Evolutionary conservation across 53 echinoderm and acorn worm species (phyloP).

Genomic region (Echinometra lucunter): DNA sequence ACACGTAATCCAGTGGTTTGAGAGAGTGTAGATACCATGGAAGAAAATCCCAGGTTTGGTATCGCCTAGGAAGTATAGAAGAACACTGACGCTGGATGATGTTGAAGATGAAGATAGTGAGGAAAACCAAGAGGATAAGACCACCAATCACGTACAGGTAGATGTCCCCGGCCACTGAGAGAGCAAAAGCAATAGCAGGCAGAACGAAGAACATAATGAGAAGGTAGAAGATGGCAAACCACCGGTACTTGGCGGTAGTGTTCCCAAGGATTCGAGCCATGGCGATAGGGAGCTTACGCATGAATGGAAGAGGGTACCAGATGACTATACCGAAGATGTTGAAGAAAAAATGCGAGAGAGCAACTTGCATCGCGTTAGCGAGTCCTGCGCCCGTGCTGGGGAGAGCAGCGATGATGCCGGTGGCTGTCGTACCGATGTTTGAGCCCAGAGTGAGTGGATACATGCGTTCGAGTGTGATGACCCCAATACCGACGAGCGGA

Average conservation of each 20-base stretch:
- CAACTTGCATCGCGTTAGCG: slow-evolving; percentile 84
- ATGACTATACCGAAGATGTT: slow-evolving; percentile 92
- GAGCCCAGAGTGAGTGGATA: slow-evolving; percentile 96
- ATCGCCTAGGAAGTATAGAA: slow-evolving; percentile 43
- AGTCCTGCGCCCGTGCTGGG: slow-evolving; percentile 79
- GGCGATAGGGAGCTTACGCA: slow-evolving; percentile 81
- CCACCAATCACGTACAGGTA: slow-evolving; percentile 75
- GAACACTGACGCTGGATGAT: slow-evolving; percentile 79
- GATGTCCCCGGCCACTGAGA: slow-evolving; percentile 76
- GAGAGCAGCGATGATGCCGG: slow-evolving; percentile 90
- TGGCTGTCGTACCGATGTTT: slow-evolving; percentile 96
- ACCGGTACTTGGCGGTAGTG: slow-evolving; percentile 95
- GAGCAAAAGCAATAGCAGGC: slow-evolving; percentile 79
- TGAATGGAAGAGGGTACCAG: slow-evolving; percentile 93
- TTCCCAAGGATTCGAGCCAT: slow-evolving; percentile 86
- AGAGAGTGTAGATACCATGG: slow-evolving; percentile 86
- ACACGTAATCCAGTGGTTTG: slow-evolving; percentile 54
- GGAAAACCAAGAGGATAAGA: slow-evolving; percentile 72
- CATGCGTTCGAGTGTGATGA: slow-evolving; percentile 93
- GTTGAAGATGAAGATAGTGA: slow-evolving; percentile 73
- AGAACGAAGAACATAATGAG: slow-evolving; percentile 82
- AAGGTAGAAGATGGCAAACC: slow-evolving; percentile 96
- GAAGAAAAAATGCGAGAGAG: slow-evolving; percentile 94
- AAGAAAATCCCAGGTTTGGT: slow-evolving; percentile 82
- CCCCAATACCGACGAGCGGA: slow-evolving; percentile 95